Conservation (phyloP, 2,888 invertebrate species). For the Acanthopleura granulata region DNA sequence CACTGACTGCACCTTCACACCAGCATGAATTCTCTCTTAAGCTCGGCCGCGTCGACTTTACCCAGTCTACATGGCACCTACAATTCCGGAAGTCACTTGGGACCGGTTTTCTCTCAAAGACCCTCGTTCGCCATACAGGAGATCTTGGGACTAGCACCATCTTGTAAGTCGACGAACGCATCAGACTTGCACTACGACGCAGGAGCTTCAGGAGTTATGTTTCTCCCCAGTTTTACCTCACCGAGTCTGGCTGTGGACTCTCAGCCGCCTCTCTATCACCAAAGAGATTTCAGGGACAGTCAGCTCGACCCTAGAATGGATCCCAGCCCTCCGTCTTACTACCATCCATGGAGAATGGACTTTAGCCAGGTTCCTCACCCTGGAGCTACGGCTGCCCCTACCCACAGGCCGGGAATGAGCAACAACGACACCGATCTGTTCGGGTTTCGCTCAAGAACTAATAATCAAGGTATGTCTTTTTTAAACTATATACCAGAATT, state of each 20-base stretch:
- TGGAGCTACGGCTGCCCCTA: background rate
- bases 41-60: background rate
- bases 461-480: background rate
- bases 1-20: background rate
- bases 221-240: background rate
- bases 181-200: slow-evolving; percentile 36
- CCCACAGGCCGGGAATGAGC: background rate
- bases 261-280: background rate
- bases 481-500: too few relatives aligned
- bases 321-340: background rate
- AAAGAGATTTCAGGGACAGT: background rate
- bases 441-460: background rate
- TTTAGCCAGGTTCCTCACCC: background rate
- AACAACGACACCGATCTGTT: background rate
- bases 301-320: background rate
- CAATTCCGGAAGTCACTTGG: slow-evolving; percentile 39
- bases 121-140: slow-evolving; percentile 92
- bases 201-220: background rate
- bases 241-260: background rate
- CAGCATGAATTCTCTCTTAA: background rate
- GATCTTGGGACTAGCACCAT: slow-evolving; percentile 77
- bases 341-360: background rate
- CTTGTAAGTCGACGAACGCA: slow-evolving; percentile 47
- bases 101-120: slow-evolving; percentile 73
- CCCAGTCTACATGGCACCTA: background rate